These are phyloP conservation scores for Oplegnathus fasciatus DNA, from an alignment of 2,113 vertebrate genomes.

Conservation along the genomic window DNA sequence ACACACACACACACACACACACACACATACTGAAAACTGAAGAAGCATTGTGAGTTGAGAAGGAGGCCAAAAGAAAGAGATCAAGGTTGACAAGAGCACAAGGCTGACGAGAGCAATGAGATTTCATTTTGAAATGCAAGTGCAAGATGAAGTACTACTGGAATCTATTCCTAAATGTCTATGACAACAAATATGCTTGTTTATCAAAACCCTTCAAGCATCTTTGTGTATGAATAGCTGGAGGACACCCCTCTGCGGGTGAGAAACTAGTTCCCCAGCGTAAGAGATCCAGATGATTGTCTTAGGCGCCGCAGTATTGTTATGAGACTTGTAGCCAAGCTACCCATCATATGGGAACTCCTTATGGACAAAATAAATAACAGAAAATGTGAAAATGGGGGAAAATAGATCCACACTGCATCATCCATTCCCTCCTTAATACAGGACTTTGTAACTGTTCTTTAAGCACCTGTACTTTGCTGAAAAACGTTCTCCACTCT, in stretches of 20 bases:
- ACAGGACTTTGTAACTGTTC: conserved; percentile 15
- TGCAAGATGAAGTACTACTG: conserved; percentile 87
- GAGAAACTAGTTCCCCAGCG: conserved; percentile 85
- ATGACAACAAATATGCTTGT: conserved; percentile 83
- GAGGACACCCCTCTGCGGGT: conserved; percentile 87
- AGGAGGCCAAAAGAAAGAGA: conserved; percentile 78
- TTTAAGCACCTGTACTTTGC: conserved; percentile 47
- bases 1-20: conserved; percentile 75
- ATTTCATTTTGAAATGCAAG: conserved; percentile 87
- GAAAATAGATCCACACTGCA: conserved; percentile 43
- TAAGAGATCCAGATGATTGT: conserved; percentile 93
- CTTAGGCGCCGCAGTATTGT: conserved; percentile 89
- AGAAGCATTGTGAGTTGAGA: conserved; percentile 85
- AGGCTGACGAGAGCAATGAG: conserved; percentile 64
- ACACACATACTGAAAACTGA: conserved; percentile 78
- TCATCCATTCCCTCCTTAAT: conserved; percentile 36
- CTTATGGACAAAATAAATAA: conserved; percentile 64
- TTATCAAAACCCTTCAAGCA: conserved; percentile 89
- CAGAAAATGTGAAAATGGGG: conserved; percentile 24
- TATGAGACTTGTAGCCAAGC: conserved; percentile 88
- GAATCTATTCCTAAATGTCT: conserved; percentile 84
- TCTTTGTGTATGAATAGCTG: conserved; percentile 84
- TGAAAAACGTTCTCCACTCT: conserved; percentile 13
- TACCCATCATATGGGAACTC: conserved; percentile 89
- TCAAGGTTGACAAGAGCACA: conserved; percentile 67